A percentile compares a stretch with the other conserved stretches of the same genome.
phyloP scores from a whole-genome alignment of 2,797 vertebrate genomes.

The Arremon aurantiirostris region DNA sequence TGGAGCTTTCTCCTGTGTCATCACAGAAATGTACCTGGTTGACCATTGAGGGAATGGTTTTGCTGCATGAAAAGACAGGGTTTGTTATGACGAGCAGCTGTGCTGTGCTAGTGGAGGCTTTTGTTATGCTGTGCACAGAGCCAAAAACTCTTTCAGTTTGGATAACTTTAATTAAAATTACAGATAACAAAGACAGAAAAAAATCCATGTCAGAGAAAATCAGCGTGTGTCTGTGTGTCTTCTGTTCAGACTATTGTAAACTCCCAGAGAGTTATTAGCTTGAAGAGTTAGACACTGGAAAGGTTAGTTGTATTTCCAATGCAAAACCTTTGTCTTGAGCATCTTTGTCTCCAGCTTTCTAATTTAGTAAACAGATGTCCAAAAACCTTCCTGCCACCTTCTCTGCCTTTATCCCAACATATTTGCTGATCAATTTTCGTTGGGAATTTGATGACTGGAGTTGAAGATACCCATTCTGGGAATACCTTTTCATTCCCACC shows the following conservation, averaged over 20 bases:
- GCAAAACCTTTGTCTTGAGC: neutral
- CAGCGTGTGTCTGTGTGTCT: neutral
- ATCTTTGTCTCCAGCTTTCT: neutral
- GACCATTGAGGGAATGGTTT: neutral
- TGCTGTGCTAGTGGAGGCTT: neutral
- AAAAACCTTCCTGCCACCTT: neutral
- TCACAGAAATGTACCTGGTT: neutral
- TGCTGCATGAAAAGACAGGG: neutral
- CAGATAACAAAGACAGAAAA: neutral
- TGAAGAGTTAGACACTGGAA: neutral
- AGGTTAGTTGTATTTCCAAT: neutral
- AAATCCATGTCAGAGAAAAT: neutral
- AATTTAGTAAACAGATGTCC: neutral
- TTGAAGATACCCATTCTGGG: neutral
- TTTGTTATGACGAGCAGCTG: neutral
- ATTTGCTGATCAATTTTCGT: neutral
- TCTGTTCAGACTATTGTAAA: neutral
- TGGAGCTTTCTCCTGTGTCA: neutral
- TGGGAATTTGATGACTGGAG: neutral
- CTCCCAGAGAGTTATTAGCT: neutral
- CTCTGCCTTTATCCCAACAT: neutral
- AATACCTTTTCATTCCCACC: neutral
- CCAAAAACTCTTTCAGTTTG: neutral
- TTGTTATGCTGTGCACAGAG: neutral
- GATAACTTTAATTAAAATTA: neutral